Conservation (phyloP, 2,113 vertebrate genomes). For the Poeciliopsis retropinna region DNA sequence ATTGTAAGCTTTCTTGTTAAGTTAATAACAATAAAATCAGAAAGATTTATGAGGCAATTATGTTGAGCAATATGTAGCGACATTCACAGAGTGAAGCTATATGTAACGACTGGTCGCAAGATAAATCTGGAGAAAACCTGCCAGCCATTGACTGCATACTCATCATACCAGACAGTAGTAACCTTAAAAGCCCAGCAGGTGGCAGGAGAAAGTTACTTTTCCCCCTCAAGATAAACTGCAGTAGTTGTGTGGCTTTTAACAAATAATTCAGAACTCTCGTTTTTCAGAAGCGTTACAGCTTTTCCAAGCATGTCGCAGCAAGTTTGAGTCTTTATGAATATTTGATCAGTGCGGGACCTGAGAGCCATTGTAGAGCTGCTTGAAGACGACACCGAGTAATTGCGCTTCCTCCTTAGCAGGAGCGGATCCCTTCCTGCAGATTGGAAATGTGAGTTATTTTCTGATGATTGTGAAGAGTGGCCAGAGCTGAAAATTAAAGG, state of each 20-base stretch:
- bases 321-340: conserved; percentile 21
- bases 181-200: conserved; percentile 28
- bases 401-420: conserved; percentile 20
- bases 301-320: conserved; percentile 11
- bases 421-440: conserved; percentile 1
- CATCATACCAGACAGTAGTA: too few relatives aligned
- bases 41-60: too few relatives aligned
- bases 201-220: conserved; percentile 29
- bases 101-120: too few relatives aligned
- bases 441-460: conserved; percentile 3
- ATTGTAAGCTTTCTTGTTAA: too few relatives aligned
- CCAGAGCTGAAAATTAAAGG: not conserved
- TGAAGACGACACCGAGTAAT: not conserved
- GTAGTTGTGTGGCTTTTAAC: conserved; percentile 11
- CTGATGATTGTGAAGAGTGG: not conserved
- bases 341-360: conserved; percentile 34
- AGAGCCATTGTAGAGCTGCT: too few relatives aligned
- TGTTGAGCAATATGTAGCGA: too few relatives aligned
- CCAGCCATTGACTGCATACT: too few relatives aligned
- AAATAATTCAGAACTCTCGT: conserved; percentile 39
- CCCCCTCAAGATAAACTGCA: not conserved
- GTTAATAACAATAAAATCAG: too few relatives aligned
- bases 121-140: too few relatives aligned
- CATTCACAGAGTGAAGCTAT: too few relatives aligned
- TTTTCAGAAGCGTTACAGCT: not conserved